These are phyloP conservation scores for Ashinkailepas kermadecensis DNA, from an alignment of 2,888 invertebrate genomes.

Conservation along the genomic window DNA sequence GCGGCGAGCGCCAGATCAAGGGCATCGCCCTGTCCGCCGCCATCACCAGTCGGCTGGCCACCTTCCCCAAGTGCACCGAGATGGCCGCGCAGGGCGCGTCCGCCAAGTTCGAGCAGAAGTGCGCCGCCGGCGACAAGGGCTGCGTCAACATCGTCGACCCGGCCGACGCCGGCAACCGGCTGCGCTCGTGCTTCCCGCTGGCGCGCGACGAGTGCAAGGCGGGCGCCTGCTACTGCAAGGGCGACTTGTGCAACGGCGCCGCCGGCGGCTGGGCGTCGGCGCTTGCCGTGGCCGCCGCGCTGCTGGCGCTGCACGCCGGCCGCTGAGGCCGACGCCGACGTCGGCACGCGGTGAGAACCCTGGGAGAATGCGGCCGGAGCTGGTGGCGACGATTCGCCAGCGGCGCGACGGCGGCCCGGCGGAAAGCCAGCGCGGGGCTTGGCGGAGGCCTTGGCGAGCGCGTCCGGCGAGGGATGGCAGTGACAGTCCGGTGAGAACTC, in stretches of 20 bases:
- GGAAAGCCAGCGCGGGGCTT: no score
- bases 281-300: background rate
- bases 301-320: background rate
- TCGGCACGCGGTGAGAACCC: no score
- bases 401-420: no score
- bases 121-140: background rate
- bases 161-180: background rate
- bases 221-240: background rate
- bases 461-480: no score
- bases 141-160: conserved; percentile 11
- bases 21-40: background rate
- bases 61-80: background rate
- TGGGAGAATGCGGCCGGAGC: no score
- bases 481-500: no score
- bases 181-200: background rate
- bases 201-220: background rate
- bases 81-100: background rate
- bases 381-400: no score
- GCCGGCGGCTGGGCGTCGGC: background rate
- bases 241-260: background rate
- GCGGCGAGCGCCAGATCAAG: background rate
- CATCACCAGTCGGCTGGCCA: background rate
- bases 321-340: background rate
- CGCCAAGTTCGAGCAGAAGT: conserved; percentile 3
- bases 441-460: no score